Conservation (phyloP, 2,113 vertebrate species). For the Poecile atricapillus region DNA sequence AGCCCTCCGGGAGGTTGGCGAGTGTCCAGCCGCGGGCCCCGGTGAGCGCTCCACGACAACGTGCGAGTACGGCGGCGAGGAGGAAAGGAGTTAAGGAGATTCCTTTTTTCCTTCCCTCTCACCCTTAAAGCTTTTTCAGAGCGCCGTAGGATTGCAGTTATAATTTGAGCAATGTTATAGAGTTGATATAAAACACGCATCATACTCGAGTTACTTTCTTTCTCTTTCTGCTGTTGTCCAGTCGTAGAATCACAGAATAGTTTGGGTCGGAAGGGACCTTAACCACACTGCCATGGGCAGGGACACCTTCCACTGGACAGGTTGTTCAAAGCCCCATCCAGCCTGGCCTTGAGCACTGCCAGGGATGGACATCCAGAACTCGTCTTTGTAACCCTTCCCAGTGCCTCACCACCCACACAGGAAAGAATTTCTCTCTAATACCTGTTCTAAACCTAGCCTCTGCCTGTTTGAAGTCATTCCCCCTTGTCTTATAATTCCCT, state of each 20-base stretch:
- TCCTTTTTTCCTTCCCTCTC: accelerated
- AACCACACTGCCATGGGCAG: accelerated
- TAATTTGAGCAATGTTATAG: not conserved
- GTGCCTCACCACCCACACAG: too few relatives aligned
- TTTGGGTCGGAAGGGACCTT: not conserved
- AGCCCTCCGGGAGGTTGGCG: too few relatives aligned
- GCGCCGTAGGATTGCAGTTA: accelerated
- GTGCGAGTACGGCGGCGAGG: not conserved
- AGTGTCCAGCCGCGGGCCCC: not conserved
- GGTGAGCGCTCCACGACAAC: not conserved
- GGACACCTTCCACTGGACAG: not conserved
- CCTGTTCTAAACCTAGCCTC: not conserved
- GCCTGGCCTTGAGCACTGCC: accelerated
- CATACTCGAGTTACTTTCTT: not conserved
- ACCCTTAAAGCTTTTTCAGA: not conserved
- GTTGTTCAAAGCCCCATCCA: not conserved
- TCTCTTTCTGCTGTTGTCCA: not conserved
- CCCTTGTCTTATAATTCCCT: too few relatives aligned
- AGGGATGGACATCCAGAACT: not conserved
- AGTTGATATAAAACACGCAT: not conserved
- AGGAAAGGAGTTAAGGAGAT: too few relatives aligned
- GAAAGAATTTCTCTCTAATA: not conserved
- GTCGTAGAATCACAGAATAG: not conserved
- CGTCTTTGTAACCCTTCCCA: not conserved
- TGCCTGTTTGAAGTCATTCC: not conserved